phyloP scores from a whole-genome alignment of 2,113 vertebrate species.

The Peucedramus taeniatus region DNA sequence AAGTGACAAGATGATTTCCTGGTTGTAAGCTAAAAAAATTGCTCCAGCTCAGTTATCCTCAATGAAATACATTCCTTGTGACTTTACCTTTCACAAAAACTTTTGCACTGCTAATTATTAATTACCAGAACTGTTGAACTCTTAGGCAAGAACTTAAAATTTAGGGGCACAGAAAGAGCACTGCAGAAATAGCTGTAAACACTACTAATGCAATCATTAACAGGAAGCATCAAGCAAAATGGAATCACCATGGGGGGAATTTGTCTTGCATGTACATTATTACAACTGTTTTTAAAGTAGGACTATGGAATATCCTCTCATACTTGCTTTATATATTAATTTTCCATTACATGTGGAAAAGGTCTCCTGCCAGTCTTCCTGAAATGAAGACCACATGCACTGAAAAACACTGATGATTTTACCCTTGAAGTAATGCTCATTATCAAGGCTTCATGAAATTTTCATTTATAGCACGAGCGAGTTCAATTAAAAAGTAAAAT shows the following conservation, averaged over 20 bases:
- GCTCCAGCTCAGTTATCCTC: slow-evolving; percentile 37
- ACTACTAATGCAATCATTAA: slow-evolving; percentile 25
- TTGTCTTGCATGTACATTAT: background rate
- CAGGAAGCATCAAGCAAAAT: slow-evolving; percentile 23
- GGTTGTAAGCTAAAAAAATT: slow-evolving; percentile 49
- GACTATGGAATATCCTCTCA: background rate
- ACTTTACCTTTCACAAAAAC: background rate
- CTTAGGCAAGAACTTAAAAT: slow-evolving; percentile 13
- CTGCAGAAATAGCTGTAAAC: slow-evolving; percentile 32
- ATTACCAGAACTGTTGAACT: slow-evolving; percentile 43
- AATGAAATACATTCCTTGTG: background rate
- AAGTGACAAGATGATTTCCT: background rate
- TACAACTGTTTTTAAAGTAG: slow-evolving; percentile 20
- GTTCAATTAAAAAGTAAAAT: background rate
- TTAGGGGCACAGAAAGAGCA: background rate
- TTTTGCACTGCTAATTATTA: slow-evolving; percentile 14
- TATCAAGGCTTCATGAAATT: background rate
- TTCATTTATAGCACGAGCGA: background rate
- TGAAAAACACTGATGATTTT: background rate
- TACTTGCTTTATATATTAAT: background rate
- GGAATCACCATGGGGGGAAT: background rate
- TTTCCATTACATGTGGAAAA: slow-evolving; percentile 9
- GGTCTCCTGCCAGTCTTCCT: background rate
- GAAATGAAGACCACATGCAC: background rate
- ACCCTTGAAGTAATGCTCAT: background rate